Evolutionary conservation across 2,888 invertebrate genomes (phyloP), one percentile per base, ranked within the genome.

Genomic region (Dicranocentrus wangi): DNA sequence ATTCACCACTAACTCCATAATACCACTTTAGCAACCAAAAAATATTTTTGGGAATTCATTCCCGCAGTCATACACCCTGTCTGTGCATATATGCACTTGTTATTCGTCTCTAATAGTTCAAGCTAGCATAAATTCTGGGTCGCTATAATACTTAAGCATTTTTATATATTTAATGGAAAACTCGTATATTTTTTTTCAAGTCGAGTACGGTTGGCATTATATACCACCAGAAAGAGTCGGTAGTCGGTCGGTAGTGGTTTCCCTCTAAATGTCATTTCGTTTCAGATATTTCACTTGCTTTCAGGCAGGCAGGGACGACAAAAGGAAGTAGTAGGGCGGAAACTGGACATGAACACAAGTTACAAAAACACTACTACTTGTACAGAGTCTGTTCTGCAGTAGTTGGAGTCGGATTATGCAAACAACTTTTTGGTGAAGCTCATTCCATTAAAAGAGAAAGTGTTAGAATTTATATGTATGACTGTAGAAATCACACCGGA

Each of bases 361-460:
- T 39, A 8, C 39, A 39, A 39, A 8, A n/a, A n/a, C n/a, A n/a
- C n/a, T n/a, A n/a, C n/a, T n/a, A n/a, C n/a, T n/a, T n/a, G n/a
- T n/a, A n/a, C n/a, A n/a, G n/a, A n/a, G n/a, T n/a, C n/a, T n/a
- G n/a, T n/a, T n/a, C n/a, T n/a, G n/a, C n/a, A n/a, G n/a, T n/a
- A n/a, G n/a, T n/a, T n/a, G 42, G 27, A 28, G 43, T 39, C 68
- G 63, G 78, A 79, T 79, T 79, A 79, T 72, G 72, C 60, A 72
- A 79, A 72, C 53, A 65, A 28, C 55, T 25, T 51, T 42, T 61
- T 71, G 25, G 28, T 17, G 21, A 66, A 3, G 58, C 65, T 72
- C 72, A 71, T 72, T 72, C 71, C 58, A 79, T 65, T 78, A 79
- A 79, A 71, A 78, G 72, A 28, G 72, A 72, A 72, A 72, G 72